Conservation (phyloP, 2,797 vertebrate species). For the Eulemur albifrons region DNA sequence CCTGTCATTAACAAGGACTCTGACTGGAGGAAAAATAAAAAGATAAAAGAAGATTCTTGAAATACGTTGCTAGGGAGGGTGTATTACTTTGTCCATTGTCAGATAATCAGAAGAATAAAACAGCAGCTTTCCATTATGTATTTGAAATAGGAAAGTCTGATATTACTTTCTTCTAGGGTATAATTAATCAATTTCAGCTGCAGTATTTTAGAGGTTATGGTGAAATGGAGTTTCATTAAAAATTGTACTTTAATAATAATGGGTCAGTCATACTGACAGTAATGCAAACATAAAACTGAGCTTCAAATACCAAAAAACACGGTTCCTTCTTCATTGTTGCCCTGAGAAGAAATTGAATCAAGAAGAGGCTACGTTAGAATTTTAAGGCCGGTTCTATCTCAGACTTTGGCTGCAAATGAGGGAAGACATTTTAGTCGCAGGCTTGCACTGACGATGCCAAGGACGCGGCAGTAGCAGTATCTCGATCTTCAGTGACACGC, state of each 20-base stretch:
- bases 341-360: background rate
- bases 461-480: accelerated
- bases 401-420: background rate
- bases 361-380: background rate
- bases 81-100: conserved; percentile 45
- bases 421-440: background rate
- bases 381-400: accelerated
- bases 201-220: conserved; percentile 54
- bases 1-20: conserved; percentile 62
- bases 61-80: conserved; percentile 50
- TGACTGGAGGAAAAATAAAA: conserved; percentile 41
- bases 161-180: conserved; percentile 74
- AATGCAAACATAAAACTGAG: conserved; percentile 48
- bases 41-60: conserved; percentile 61
- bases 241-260: conserved; percentile 70
- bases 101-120: conserved; percentile 78
- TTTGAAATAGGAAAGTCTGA: conserved; percentile 75
- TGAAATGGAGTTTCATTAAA: conserved; percentile 78
- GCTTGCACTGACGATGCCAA: accelerated
- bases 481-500: background rate
- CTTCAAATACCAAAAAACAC: background rate
- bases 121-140: conserved; percentile 71
- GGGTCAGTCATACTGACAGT: conserved; percentile 67
- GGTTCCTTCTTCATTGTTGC: background rate
- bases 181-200: conserved; percentile 81